A percentile compares a stretch with the other conserved stretches of the same genome.
Conservation (phyloP, 2,113 vertebrate genomes). For the Corythornis madagascariensis region DNA sequence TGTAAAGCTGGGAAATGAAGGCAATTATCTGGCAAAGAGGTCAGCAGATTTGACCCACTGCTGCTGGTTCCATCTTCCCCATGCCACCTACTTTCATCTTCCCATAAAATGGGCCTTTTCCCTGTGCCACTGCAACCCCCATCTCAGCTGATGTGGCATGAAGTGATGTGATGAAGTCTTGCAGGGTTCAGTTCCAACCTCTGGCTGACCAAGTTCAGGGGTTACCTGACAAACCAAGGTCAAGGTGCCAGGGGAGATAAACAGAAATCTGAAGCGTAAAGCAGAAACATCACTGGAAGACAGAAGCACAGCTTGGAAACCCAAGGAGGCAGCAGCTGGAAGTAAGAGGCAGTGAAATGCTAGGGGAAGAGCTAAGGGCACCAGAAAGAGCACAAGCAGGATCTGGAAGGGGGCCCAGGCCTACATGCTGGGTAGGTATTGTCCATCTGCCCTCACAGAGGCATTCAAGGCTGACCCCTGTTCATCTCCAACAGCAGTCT, state of each 20-base stretch:
- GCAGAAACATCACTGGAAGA: not conserved
- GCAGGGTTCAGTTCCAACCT: not conserved
- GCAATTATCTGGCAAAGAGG: no score
- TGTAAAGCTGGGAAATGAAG: no score
- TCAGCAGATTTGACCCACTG: no score
- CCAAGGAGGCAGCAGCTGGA: not conserved
- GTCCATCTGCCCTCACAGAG: not conserved
- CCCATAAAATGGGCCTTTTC: not conserved
- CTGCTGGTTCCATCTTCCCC: no score
- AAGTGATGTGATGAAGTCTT: not conserved
- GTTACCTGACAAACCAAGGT: not conserved
- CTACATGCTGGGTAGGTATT: not conserved
- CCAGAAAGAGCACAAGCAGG: not conserved
- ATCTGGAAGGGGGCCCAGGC: not conserved
- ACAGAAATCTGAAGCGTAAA: not conserved
- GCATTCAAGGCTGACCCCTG: not conserved
- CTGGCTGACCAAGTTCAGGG: not conserved
- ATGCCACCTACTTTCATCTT: not conserved
- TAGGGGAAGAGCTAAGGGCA: not conserved
- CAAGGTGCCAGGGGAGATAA: not conserved
- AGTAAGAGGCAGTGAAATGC: not conserved
- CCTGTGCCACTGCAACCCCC: not conserved
- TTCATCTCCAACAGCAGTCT: not conserved
- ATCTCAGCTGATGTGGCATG: rapidly evolving
- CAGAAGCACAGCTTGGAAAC: not conserved